Evolutionary conservation across 2,888 invertebrate species (phyloP).

Genomic region (Volucella zonaria): DNA sequence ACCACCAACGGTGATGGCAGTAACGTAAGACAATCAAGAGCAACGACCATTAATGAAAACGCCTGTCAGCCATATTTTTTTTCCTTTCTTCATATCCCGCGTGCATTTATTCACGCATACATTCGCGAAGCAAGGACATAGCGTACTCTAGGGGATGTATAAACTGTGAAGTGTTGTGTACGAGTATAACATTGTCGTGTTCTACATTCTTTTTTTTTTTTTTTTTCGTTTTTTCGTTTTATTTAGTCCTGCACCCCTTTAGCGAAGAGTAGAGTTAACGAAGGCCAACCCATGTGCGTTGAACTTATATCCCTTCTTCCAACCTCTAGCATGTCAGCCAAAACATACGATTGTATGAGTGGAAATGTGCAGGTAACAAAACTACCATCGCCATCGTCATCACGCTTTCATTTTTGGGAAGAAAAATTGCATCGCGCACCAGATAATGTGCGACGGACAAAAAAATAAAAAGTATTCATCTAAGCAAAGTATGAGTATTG

Average conservation of each 20-base stretch:
- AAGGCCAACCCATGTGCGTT: conserved; percentile 72
- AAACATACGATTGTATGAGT: conserved; percentile 4
- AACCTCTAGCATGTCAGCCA: conserved; percentile 23
- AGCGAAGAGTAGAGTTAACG: conserved; percentile 18
- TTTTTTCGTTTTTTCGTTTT: conserved; percentile 12
- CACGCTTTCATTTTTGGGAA: conserved; percentile 10
- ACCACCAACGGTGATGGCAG: conserved; percentile 5
- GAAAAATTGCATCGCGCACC: conserved; percentile 18
- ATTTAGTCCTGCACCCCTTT: conserved; percentile 57
- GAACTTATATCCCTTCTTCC: conserved; percentile 44
- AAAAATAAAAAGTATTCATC: conserved; percentile 28
- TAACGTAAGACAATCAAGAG: conserved; percentile 64
- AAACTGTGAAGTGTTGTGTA: no score
- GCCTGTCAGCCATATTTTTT: conserved; percentile 72
- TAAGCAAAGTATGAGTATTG: conserved; percentile 19
- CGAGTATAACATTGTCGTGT: conserved; percentile 56
- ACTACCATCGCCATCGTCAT: not conserved
- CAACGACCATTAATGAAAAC: conserved; percentile 73
- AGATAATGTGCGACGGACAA: conserved; percentile 16
- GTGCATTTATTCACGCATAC: conserved; percentile 44
- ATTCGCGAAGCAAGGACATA: conserved; percentile 13
- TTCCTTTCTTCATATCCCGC: conserved; percentile 17
- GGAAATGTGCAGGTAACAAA: not conserved
- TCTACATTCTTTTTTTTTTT: conserved; percentile 45
- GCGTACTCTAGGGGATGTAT: conserved; percentile 48